These are phyloP conservation scores for Gambusia affinis DNA, from an alignment of 2,113 vertebrate genomes.

Conservation along the genomic window DNA sequence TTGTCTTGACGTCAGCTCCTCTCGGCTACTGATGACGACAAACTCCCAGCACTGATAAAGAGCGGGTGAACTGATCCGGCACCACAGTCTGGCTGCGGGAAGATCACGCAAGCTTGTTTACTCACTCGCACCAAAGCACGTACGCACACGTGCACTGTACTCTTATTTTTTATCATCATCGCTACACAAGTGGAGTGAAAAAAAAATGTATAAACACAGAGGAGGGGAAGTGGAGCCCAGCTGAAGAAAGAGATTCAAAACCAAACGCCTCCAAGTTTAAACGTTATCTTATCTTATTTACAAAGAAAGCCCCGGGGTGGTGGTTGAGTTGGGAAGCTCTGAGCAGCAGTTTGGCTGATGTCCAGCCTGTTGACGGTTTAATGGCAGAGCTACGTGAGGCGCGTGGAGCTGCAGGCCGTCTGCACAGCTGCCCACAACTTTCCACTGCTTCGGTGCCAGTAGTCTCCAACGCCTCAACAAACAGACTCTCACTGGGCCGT, in stretches of 20 bases:
- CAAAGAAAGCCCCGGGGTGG: background rate
- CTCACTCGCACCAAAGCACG: background rate
- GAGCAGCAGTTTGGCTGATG: conserved; percentile 19
- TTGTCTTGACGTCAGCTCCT: background rate
- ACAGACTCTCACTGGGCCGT: background rate
- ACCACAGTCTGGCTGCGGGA: background rate
- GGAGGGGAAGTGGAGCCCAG: background rate
- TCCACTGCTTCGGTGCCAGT: background rate
- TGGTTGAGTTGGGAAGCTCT: background rate
- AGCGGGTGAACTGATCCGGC: background rate
- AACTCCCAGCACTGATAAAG: background rate
- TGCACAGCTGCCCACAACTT: background rate
- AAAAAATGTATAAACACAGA: background rate
- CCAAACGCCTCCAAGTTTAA: background rate
- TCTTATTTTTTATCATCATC: background rate
- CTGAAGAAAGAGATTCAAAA: background rate
- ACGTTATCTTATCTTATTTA: background rate
- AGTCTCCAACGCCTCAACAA: background rate
- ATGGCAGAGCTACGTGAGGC: conserved; percentile 54
- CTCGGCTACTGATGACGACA: background rate
- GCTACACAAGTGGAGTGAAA: background rate
- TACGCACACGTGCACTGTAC: background rate
- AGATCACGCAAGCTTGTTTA: background rate
- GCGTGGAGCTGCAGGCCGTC: conserved; percentile 11
- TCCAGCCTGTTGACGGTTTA: conserved; percentile 36